Evolutionary conservation across 2,797 vertebrate genomes (phyloP), one percentile per base, ranked within the genome.

Genomic region (Eleutherodactylus coqui): DNA sequence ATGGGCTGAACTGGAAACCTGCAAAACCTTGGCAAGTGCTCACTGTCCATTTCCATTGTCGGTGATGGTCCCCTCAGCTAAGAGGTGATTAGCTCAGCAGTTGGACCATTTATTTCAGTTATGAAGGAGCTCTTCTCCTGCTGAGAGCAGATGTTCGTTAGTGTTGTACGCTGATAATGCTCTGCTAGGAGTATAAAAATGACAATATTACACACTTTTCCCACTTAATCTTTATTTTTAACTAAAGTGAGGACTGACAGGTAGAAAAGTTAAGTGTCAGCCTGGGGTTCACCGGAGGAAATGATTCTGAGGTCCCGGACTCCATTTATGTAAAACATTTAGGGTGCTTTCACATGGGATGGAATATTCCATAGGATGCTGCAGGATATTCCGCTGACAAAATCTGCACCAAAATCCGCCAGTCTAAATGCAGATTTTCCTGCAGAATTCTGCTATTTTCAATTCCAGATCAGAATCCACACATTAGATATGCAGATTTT

Each of bases 21-120:
- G 45, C 27, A 60, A 78, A 86, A 82, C 62, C 47, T 69, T 86
- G 85, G 85, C 79, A 86, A 77, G 72, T 67, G 16, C 51, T 45
- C 49, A 9, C 45, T 53, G 53, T 77, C 49, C 36, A 45, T 51
- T 70, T 70, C 41, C 34, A 69, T 67, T 70, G 58, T 82, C 55
- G 55, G 64, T 8, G 69, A 72, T 29, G 17, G 85, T 86, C 51
- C 69, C 83, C 11, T 24, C 36, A n/a, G 21, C 73, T 51, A 36
- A 34, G 19, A 85, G 75, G 75, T 51, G 75, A 79, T 85, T 79
- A 45, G 45, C 49, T 41, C 45, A 53, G 34, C 75, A 75, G 84
- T 43, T 75, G 17, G 64, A 55, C 53, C 36, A 70, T 86, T 62
- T n/a, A 67, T 73, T 86, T 73, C 34, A 76, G 76, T 29, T 75